Evolutionary conservation across 2,888 invertebrate genomes (phyloP).

Genomic region (Apodemia zela): DNA sequence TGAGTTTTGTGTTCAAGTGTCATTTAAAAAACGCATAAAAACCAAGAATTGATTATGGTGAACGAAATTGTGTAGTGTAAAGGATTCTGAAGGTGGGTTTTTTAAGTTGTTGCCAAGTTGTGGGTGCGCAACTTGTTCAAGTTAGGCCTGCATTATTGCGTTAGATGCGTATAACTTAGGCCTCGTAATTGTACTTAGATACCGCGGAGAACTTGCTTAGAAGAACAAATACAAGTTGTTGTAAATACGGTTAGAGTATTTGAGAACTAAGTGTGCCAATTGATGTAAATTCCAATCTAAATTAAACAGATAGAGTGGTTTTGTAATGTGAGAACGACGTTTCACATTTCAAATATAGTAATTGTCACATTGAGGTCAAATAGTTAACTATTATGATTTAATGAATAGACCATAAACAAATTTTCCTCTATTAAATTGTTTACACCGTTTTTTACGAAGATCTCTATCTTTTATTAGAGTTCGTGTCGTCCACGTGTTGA

Average conservation of each 20-base stretch:
- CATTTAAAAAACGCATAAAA: conserved; percentile 36
- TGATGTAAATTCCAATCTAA: not conserved
- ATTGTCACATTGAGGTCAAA: not conserved
- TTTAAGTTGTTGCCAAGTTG: conserved; percentile 24
- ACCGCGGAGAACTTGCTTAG: conserved; percentile 7
- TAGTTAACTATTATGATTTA: not conserved
- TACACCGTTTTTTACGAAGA: not conserved
- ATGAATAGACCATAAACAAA: not conserved
- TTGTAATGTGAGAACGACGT: not conserved
- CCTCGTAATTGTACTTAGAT: conserved; percentile 12
- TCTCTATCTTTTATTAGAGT: not conserved
- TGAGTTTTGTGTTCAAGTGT: conserved; percentile 38
- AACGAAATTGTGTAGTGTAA: conserved; percentile 54
- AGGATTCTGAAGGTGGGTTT: conserved; percentile 69
- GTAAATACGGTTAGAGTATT: conserved; percentile 14
- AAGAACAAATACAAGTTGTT: conserved; percentile 13
- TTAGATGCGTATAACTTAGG: conserved; percentile 13
- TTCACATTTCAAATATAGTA: not conserved
- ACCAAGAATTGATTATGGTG: conserved; percentile 61
- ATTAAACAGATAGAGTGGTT: conserved; percentile 1
- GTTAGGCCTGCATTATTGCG: conserved; percentile 14
- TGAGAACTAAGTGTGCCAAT: conserved; percentile 5
- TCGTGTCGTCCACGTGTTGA: not conserved
- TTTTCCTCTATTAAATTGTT: not conserved
- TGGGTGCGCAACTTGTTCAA: conserved; percentile 25